Percentiles rank a stretch among this genome's conserved stretches.
These are phyloP conservation scores for Gadopsis bispinosus DNA, from an alignment of 2,797 vertebrate genomes.

Conservation along the genomic window DNA sequence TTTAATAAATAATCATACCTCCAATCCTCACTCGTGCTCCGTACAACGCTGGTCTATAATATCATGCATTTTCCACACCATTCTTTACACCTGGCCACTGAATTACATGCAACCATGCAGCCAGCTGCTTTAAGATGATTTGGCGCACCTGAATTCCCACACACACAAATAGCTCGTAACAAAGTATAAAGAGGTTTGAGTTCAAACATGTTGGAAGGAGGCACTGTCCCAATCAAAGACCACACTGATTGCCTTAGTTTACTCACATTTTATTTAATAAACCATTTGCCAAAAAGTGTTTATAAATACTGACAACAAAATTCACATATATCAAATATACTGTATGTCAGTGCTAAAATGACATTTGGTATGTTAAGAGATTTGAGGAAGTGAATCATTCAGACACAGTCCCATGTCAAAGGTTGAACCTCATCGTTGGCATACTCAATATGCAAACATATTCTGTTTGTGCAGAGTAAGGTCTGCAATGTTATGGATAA, in stretches of 20 bases:
- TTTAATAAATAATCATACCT: background rate
- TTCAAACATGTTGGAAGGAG: background rate
- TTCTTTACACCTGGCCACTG: background rate
- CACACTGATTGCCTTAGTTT: background rate
- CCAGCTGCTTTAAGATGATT: background rate
- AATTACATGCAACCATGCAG: no score
- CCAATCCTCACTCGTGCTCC: background rate
- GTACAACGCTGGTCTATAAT: background rate
- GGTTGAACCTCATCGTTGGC: background rate
- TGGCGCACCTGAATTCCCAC: background rate
- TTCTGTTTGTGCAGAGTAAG: background rate
- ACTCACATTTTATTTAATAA: conserved; percentile 19
- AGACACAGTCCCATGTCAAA: background rate
- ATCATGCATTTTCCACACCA: background rate
- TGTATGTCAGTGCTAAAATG: conserved; percentile 3
- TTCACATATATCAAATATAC: conserved; percentile 7
- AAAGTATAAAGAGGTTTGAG: background rate
- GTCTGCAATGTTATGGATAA: background rate
- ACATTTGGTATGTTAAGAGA: background rate
- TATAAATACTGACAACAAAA: conserved; percentile 6
- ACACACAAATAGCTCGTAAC: background rate
- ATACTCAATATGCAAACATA: background rate
- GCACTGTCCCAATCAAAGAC: background rate
- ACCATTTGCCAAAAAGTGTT: background rate
- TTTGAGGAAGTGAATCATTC: background rate